Conservation (phyloP, 2,113 vertebrate genomes). For the Rhineura floridana region DNA sequence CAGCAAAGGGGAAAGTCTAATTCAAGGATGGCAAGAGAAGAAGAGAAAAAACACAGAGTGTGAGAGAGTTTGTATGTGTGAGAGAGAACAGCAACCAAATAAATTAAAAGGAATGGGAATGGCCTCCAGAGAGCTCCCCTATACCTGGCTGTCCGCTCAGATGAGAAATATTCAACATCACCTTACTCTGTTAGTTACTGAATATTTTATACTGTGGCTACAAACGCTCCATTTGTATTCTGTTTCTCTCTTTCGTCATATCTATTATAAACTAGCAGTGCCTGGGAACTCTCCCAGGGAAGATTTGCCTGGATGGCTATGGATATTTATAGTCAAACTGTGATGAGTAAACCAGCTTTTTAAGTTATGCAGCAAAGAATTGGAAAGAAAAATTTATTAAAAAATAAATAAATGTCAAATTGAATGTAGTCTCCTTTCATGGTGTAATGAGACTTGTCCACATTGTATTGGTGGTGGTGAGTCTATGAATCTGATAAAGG, state of each 20-base stretch:
- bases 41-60: background rate
- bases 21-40: background rate
- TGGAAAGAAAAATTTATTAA: conserved; percentile 57
- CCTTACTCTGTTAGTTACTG: conserved; percentile 59
- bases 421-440: conserved; percentile 28
- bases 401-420: conserved; percentile 68
- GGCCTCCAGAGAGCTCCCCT: conserved; percentile 57
- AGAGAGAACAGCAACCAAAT: conserved; percentile 41
- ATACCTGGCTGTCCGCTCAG: conserved; percentile 48
- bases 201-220: conserved; percentile 70
- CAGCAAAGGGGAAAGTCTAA: background rate
- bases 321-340: conserved; percentile 74
- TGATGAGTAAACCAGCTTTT: conserved; percentile 66
- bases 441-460: conserved; percentile 17
- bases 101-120: conserved; percentile 32
- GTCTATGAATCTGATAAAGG: background rate
- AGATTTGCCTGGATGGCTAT: conserved; percentile 74
- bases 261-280: conserved; percentile 75
- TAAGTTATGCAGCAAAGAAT: conserved; percentile 46
- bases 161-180: conserved; percentile 57
- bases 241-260: conserved; percentile 70
- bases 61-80: background rate
- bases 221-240: conserved; percentile 70
- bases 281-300: conserved; percentile 71
- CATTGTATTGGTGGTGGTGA: background rate